Evolutionary conservation across 2,888 invertebrate species (phyloP).

Genomic region (Laspeyria flexula): DNA sequence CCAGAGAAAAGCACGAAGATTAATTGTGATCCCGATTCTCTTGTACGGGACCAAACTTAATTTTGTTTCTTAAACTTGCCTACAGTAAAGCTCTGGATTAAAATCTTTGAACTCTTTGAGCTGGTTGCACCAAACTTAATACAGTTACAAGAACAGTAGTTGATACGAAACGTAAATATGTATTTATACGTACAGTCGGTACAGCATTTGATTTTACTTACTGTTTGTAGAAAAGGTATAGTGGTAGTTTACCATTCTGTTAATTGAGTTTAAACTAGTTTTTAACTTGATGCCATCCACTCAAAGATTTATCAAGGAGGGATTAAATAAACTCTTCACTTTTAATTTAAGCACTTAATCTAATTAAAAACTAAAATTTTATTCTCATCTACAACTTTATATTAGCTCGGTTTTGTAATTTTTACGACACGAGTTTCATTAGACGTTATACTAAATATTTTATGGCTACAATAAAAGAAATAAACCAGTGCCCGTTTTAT

Average conservation of each 20-base stretch:
- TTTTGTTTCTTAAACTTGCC: slow-evolving; percentile 77
- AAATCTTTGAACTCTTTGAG: slow-evolving; percentile 57
- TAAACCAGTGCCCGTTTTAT: slow-evolving; percentile 12
- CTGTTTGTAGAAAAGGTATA: background rate
- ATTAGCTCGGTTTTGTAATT: slow-evolving; percentile 20
- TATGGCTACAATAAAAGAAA: slow-evolving; percentile 23
- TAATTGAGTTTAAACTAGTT: slow-evolving; percentile 22
- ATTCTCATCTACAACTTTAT: slow-evolving; percentile 19
- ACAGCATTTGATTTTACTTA: background rate
- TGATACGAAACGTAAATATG: background rate
- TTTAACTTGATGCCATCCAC: slow-evolving; percentile 23
- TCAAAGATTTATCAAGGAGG: slow-evolving; percentile 22
- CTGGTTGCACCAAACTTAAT: slow-evolving; percentile 36
- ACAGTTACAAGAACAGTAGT: slow-evolving; percentile 20
- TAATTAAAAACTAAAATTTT: slow-evolving; percentile 38
- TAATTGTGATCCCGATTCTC: slow-evolving; percentile 75
- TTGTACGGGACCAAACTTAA: slow-evolving; percentile 73
- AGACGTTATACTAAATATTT: slow-evolving; percentile 29
- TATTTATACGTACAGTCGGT: background rate
- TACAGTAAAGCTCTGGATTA: slow-evolving; percentile 66
- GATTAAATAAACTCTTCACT: slow-evolving; percentile 30
- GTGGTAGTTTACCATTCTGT: background rate
- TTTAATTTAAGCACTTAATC: slow-evolving; percentile 34
- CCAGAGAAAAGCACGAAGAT: slow-evolving; percentile 65
- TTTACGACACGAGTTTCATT: slow-evolving; percentile 25